These are phyloP conservation scores for Contarinia nasturtii DNA, from an alignment of 1,140 invertebrate species.

Conservation along the genomic window DNA sequence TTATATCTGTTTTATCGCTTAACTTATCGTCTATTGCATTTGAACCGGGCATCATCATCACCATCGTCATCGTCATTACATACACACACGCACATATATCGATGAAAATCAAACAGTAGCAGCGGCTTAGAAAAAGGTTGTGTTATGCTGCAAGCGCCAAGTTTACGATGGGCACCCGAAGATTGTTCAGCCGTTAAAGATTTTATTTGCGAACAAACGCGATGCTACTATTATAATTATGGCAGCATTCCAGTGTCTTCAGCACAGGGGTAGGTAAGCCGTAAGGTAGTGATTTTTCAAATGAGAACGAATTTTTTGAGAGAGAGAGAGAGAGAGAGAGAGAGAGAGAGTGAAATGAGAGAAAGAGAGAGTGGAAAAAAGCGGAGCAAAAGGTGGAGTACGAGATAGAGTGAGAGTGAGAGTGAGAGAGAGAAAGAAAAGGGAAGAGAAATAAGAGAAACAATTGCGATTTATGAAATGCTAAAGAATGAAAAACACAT, in stretches of 20 bases:
- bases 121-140: conserved; percentile 47
- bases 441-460: conserved; percentile 4
- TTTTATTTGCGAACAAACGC: conserved; percentile 73
- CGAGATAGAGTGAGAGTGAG: conserved; percentile 6
- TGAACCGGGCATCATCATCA: neutral
- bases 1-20: no score
- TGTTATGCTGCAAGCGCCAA: conserved; percentile 51
- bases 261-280: conserved; percentile 62
- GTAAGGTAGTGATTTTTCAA: neutral
- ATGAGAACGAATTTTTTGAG: conserved; percentile 2
- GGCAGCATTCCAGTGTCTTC: conserved; percentile 71
- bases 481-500: conserved; percentile 6
- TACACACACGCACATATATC: neutral
- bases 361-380: no score
- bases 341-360: conserved; percentile 3
- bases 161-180: conserved; percentile 57
- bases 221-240: conserved; percentile 81
- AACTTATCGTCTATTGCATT: no score
- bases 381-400: conserved; percentile 4
- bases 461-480: conserved; percentile 10
- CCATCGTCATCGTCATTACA: neutral
- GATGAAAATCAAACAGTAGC: conserved; percentile 24
- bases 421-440: conserved; percentile 3
- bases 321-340: conserved; percentile 10
- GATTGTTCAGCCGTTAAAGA: conserved; percentile 68